Evolutionary conservation across 2,797 vertebrate species (phyloP), one percentile per base, ranked within the genome.

Genomic region (Sebastolobus altivelis): DNA sequence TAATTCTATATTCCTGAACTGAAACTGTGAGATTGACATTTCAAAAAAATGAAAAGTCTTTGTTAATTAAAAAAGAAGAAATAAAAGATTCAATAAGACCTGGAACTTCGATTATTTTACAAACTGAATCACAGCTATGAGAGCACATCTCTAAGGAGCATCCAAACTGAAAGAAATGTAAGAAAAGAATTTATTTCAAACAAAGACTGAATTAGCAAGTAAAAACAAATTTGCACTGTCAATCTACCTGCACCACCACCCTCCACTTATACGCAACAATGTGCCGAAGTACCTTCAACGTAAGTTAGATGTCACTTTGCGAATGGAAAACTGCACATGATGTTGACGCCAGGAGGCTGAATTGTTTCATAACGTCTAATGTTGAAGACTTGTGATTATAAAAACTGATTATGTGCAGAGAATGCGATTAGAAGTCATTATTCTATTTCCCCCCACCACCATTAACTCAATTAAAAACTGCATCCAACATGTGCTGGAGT

Each of bases 381-480:
- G 25, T 46, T 38, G 40, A 66, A 56, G 25, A 46, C 38, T 31
- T 14, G 65, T 58, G 43, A 38, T 62, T 70, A 55, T 33, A 49
- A 79, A 22, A 67, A 60, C 60, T 14, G 22, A 77, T 62, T 62
- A 60, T 29, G 38, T 52, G 31, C 46, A 61, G 20, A 71, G 35
- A 55, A 61, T 16, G 59, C n/a, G 29, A n/a, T 29, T 9, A 43
- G 20, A 54, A 33, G 35, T 9, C 33, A 38, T 77, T 60, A 20
- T 60, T 60, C 33, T 40, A 29, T 8, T 35, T 25, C 14, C 14
- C 38, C 14, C 40, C n/a, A 54, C n/a, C 31, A 54, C 1, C 38
- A 56, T 70, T 56, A 20, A 27, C 49, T 6, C 8, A 35, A 70
- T 77, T 55, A 55, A 18, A 77, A 68, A 70, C 35, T 56, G 22